Evolutionary conservation across 2,888 invertebrate species (phyloP), one percentile per base, ranked within the genome.

Genomic region (Neoscelio sp.): DNA sequence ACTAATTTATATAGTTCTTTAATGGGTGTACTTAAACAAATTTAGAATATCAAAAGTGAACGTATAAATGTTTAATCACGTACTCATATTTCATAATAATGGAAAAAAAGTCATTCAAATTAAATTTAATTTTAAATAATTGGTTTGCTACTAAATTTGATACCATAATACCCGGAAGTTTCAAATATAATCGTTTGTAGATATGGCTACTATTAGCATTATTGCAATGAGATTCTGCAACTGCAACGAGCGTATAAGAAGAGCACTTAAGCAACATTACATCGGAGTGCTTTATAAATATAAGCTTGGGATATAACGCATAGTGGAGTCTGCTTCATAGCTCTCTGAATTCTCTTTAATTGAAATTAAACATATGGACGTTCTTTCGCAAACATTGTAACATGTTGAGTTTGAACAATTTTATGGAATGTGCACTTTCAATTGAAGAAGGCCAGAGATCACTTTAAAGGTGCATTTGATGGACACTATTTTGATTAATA

Each of bases 201-300:
- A 52, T 62, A 46, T 35, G 17, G 30, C 38, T 50, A 44, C 62
- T 71, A 71, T 62, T 42, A 50, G 17, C 28, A 38, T 30, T 52
- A 60, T 60, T 68, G 56, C 68, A 68, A 52, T 33, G 50, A 60
- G 60, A 50, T 71, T 60, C 44, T 42, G 50, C 38, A 46, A 68
- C 58, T 68, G 68, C 68, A 68, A 8, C n/a, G 23, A 68, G n/a
- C 23, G 28, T 26, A 52, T 23, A 30, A 60, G 56, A 60, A 33
- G 48, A 70, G 52, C 52, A 60, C 42, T 71, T 52, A 50, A 46
- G 42, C 38, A 60, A 46, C 44, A 54, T 42, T 62, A 44, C 62
- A 54, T 44, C 23, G 33, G 54, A 71, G 71, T 40, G 62, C 54
- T 54, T 52, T 71, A 71, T 54, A 62, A 71, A 71, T 71, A 71